Conservation (phyloP, 2,797 vertebrate genomes). For the Chelon labrosus region DNA sequence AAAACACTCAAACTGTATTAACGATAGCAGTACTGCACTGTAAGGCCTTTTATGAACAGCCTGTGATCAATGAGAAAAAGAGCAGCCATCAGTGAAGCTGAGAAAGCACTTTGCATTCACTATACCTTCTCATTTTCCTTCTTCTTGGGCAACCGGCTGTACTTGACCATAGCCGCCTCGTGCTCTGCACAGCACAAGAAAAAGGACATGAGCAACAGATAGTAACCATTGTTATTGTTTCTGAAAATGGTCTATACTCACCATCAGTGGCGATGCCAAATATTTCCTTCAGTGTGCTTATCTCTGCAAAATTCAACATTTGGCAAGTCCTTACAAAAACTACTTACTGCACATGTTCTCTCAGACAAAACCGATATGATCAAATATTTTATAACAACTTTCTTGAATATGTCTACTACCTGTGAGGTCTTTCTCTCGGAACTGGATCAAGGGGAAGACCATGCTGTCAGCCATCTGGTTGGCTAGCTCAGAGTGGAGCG, state of each 20-base stretch:
- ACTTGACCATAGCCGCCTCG: constrained; percentile 97
- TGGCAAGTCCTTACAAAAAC: constrained; percentile 7
- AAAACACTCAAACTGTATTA: constrained; percentile 43
- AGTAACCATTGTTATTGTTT: constrained; percentile 2
- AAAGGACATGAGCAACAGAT: constrained; percentile 9
- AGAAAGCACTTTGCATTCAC: constrained; percentile 26
- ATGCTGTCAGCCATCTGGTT: constrained; percentile 95
- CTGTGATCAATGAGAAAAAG: constrained; percentile 24
- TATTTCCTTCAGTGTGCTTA: constrained; percentile 98
- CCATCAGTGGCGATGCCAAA: constrained; percentile 95
- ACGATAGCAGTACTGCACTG: constrained; percentile 16
- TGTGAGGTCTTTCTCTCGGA: constrained; percentile 98
- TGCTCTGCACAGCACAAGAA: constrained; percentile 86
- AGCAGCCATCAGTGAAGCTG: constrained; percentile 17
- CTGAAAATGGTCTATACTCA: constrained; percentile 70
- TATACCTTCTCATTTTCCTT: constrained; percentile 95
- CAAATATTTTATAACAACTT: background rate
- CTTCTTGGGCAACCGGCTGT: constrained; percentile 96
- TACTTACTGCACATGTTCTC: background rate
- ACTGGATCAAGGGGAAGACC: constrained; percentile 97
- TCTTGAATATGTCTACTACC: constrained; percentile 79
- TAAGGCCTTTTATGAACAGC: constrained; percentile 17
- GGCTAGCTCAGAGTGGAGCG: constrained; percentile 93
- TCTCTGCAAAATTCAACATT: constrained; percentile 88
- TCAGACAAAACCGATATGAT: background rate